phyloP scores from a whole-genome alignment of 1,140 invertebrate species.

The Papilio dardanus region DNA sequence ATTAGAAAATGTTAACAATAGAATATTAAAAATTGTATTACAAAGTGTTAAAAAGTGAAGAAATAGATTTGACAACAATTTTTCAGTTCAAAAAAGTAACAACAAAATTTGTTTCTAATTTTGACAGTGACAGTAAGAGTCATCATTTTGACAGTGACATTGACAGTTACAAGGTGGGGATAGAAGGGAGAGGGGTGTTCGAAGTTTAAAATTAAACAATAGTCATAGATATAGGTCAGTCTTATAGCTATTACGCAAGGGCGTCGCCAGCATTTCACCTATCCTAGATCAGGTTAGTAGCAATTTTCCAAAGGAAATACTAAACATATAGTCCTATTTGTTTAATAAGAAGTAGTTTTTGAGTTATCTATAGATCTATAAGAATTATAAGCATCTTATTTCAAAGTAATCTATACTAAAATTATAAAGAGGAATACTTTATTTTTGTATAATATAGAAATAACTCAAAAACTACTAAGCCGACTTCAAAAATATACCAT shows the following conservation, averaged over 20 bases:
- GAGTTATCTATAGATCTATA: no score
- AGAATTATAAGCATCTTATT: no score
- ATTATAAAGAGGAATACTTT: no score
- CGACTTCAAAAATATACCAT: no score
- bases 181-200: background rate
- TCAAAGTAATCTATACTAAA: no score
- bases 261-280: no score
- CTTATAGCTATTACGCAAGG: slow-evolving; percentile 46
- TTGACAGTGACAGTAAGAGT: background rate
- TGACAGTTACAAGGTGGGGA: background rate
- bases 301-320: no score
- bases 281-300: no score
- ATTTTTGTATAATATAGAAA: no score
- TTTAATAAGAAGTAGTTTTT: no score
- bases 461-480: no score
- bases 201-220: slow-evolving; percentile 10
- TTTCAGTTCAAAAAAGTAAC: background rate
- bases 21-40: background rate
- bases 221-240: slow-evolving; percentile 9
- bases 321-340: no score
- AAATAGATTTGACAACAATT: background rate
- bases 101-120: background rate
- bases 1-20: background rate
- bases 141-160: background rate
- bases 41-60: background rate